Evolutionary conservation across 2,888 invertebrate species (phyloP).

Genomic region (Drosophila robusta): DNA sequence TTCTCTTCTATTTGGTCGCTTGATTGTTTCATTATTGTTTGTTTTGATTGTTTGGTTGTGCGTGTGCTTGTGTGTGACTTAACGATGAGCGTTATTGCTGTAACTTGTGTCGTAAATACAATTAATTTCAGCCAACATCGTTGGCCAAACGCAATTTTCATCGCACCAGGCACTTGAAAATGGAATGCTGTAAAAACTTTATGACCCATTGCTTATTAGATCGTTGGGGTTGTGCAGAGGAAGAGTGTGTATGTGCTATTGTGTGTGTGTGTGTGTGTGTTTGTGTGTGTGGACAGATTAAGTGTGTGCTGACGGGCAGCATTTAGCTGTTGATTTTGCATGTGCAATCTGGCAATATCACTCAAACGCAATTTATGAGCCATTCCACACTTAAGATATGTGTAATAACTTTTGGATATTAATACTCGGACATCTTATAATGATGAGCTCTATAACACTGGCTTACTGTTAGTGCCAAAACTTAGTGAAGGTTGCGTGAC

Average conservation of each 20-base stretch:
- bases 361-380: conserved; percentile 16
- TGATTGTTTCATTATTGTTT: conserved; percentile 51
- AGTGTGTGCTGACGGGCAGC: conserved; percentile 42
- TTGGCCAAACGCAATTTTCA: conserved; percentile 26
- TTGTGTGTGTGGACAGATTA: conserved; percentile 4
- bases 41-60: conserved; percentile 33
- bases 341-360: conserved; percentile 20
- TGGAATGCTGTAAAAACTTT: conserved; percentile 59
- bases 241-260: neutral
- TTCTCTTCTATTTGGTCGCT: conserved; percentile 18
- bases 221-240: conserved; percentile 1
- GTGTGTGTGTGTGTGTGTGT: neutral
- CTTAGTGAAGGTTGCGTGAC: neutral
- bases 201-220: conserved; percentile 30
- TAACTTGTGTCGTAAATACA: conserved; percentile 57
- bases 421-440: neutral
- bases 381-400: neutral
- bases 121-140: conserved; percentile 57
- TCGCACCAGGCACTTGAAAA: conserved; percentile 51
- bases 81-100: conserved; percentile 54
- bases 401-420: neutral
- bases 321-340: conserved; percentile 28
- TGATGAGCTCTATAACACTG: neutral
- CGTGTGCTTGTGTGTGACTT: conserved; percentile 20
- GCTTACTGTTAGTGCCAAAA: neutral